Evolutionary conservation across 2,113 vertebrate species (phyloP).

Genomic region (Caloenas nicobarica): DNA sequence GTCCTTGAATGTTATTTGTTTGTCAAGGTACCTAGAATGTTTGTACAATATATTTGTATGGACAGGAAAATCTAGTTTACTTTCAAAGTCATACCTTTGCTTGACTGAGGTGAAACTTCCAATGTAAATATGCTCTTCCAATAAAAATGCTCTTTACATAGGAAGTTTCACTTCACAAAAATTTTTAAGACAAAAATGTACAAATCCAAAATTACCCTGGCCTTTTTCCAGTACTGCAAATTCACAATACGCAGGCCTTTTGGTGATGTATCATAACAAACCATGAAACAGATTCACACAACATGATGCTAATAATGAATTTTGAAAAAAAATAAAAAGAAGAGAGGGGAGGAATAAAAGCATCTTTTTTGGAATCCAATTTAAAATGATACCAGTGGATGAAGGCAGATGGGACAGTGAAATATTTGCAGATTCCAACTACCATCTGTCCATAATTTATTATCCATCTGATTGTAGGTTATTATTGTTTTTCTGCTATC

Average conservation of each 20-base stretch:
- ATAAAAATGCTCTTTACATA: background rate
- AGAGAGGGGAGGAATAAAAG: background rate
- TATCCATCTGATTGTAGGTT: slow-evolving; percentile 52
- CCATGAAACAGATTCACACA: background rate
- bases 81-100: background rate
- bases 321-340: background rate
- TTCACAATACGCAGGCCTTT: background rate
- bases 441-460: slow-evolving; percentile 66
- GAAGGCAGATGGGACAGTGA: slow-evolving; percentile 46
- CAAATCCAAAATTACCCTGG: background rate
- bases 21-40: background rate
- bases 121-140: background rate
- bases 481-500: slow-evolving; percentile 9
- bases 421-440: slow-evolving; percentile 30
- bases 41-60: slow-evolving; percentile 37
- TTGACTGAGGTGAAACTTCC: background rate
- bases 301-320: background rate
- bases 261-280: background rate
- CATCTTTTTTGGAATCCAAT: background rate
- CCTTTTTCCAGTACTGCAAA: background rate
- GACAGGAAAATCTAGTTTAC: slow-evolving; percentile 2
- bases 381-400: slow-evolving; percentile 1
- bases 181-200: background rate
- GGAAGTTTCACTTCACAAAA: background rate
- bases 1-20: slow-evolving; percentile 30